These are phyloP conservation scores for Erebia ligea DNA, from an alignment of 2,888 invertebrate species.

Conservation along the genomic window DNA sequence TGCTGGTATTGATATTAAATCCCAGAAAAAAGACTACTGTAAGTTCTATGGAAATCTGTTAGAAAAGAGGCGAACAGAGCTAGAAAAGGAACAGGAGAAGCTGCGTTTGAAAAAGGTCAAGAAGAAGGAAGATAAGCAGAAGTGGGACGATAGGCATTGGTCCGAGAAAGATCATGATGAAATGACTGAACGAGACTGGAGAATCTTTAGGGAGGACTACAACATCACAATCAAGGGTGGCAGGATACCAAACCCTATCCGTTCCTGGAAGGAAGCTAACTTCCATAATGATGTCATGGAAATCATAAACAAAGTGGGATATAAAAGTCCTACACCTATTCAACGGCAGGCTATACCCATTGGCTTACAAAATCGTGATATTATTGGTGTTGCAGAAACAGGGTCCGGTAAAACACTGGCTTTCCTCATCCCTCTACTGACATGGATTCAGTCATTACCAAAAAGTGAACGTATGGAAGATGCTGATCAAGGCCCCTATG, in stretches of 20 bases:
- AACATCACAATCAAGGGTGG: constrained; percentile 99
- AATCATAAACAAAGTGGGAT: constrained; percentile 96
- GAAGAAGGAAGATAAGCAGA: constrained; percentile 98
- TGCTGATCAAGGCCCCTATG: constrained; percentile 98
- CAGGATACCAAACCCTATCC: constrained; percentile 96
- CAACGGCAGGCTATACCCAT: constrained; percentile 99
- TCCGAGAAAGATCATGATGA: constrained; percentile 96
- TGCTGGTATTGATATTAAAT: constrained; percentile 99
- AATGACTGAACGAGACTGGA: constrained; percentile 99
- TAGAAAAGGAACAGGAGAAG: constrained; percentile 98
- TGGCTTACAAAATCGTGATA: constrained; percentile 96
- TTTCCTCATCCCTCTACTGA: constrained; percentile 97
- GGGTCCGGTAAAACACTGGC: constrained; percentile 99
- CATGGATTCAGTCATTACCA: constrained; percentile 99
- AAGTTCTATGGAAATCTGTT: constrained; percentile 98
- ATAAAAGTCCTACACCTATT: constrained; percentile 99
- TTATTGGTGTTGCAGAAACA: constrained; percentile 99
- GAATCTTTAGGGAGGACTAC: constrained; percentile 99
- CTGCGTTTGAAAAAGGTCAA: constrained; percentile 95
- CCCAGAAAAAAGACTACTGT: constrained; percentile 96
- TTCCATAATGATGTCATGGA: constrained; percentile 95
- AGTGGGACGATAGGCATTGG: constrained; percentile 99
- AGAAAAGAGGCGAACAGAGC: constrained; percentile 97
- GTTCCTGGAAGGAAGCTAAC: constrained; percentile 97
- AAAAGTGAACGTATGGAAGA: constrained; percentile 96